Percentiles rank a stretch among this genome's conserved stretches.
These are phyloP conservation scores for Spondyliosoma cantharus DNA, from an alignment of 2,797 vertebrate genomes.

Conservation along the genomic window DNA sequence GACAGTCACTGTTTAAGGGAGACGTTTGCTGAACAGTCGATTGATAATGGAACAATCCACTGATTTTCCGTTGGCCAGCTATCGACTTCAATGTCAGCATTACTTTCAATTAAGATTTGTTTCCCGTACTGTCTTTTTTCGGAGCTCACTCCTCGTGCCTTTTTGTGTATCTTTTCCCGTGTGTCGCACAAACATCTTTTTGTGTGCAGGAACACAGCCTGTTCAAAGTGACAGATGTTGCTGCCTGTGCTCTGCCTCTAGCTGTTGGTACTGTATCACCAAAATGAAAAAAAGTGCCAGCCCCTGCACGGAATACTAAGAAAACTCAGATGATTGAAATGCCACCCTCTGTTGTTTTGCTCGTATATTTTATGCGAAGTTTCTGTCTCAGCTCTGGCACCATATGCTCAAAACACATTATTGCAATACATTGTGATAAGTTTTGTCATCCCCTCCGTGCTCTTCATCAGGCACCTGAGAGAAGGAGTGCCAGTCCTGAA, in stretches of 20 bases:
- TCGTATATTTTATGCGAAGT: slow-evolving; percentile 39
- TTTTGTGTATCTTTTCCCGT: slow-evolving; percentile 17
- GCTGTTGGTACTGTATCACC: slow-evolving; percentile 57
- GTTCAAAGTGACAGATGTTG: slow-evolving; percentile 55
- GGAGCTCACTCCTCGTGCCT: background rate
- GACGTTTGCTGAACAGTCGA: too few relatives aligned
- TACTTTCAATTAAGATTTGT: background rate
- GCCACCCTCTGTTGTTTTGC: slow-evolving; percentile 50
- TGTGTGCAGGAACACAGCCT: slow-evolving; percentile 29
- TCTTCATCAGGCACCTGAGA: slow-evolving; percentile 17
- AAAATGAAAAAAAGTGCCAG: slow-evolving; percentile 40
- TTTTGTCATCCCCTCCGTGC: slow-evolving; percentile 32
- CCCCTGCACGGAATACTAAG: slow-evolving; percentile 31
- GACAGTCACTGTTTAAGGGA: too few relatives aligned
- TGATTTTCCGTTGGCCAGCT: background rate
- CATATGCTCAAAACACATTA: slow-evolving; percentile 48
- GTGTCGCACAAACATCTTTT: slow-evolving; percentile 9
- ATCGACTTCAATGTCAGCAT: background rate
- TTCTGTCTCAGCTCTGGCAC: slow-evolving; percentile 18
- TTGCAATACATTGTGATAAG: slow-evolving; percentile 18
- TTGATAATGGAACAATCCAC: background rate
- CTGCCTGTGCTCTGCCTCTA: slow-evolving; percentile 36
- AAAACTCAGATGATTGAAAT: slow-evolving; percentile 56
- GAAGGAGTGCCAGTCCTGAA: slow-evolving; percentile 7
- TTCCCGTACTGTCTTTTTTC: background rate